A percentile compares a stretch with the other conserved stretches of the same genome.
Conservation (phyloP, 2,797 vertebrate species). For the Anguilla anguilla region DNA sequence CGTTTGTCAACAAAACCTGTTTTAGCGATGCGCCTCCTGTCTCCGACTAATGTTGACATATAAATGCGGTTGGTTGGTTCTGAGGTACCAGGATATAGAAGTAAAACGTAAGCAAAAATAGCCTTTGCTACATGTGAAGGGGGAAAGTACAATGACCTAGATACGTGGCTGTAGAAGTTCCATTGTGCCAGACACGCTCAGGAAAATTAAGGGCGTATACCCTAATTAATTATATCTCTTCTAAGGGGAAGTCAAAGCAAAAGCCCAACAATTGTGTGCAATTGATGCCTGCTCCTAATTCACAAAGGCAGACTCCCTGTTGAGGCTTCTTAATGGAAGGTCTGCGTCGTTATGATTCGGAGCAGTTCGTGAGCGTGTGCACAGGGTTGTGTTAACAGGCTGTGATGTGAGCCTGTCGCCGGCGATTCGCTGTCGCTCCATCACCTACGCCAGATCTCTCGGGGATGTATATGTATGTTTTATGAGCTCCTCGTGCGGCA, state of each 20-base stretch:
- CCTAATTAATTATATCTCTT: background rate
- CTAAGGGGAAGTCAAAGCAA: background rate
- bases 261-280: background rate
- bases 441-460: background rate
- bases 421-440: conserved; percentile 5
- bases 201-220: background rate
- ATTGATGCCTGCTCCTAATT: conserved; percentile 3
- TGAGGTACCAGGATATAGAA: background rate
- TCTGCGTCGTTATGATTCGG: background rate
- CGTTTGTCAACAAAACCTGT: background rate
- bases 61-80: background rate
- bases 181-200: background rate
- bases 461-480: conserved; percentile 22
- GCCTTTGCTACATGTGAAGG: background rate
- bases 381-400: background rate
- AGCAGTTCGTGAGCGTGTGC: background rate
- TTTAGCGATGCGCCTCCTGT: background rate
- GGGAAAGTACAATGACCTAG: background rate
- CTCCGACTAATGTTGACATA: background rate
- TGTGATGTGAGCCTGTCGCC: background rate
- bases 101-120: background rate
- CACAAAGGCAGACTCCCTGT: background rate
- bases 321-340: background rate
- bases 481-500: conserved; percentile 29
- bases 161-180: background rate